Evolutionary conservation across 2,888 invertebrate species (phyloP).

Genomic region (Cotesia congregata): DNA sequence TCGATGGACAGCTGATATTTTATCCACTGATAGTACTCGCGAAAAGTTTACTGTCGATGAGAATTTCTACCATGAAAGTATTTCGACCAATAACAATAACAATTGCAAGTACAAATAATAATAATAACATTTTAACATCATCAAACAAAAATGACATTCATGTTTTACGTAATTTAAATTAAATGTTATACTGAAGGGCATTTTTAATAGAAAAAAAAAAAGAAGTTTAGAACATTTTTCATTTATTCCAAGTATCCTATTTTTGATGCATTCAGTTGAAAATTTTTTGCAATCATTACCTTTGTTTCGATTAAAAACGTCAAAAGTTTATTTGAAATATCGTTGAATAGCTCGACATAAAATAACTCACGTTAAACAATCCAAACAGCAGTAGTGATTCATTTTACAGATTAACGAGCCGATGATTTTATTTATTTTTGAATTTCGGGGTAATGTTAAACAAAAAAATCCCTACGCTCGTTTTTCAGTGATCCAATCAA

Average conservation of each 20-base stretch:
- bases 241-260: too few relatives aligned
- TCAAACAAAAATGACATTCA: neutral
- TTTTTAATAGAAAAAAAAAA: too few relatives aligned
- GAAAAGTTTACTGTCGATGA: constrained; percentile 48
- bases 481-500: too few relatives aligned
- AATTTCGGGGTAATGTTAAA: neutral
- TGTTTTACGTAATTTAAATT: neutral
- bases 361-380: neutral
- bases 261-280: too few relatives aligned
- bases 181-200: too few relatives aligned
- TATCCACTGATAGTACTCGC: constrained; percentile 58
- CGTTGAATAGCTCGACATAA: constrained; percentile 11
- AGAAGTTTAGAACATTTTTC: too few relatives aligned
- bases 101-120: neutral
- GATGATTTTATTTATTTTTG: neutral
- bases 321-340: neutral
- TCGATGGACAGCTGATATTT: constrained; percentile 65
- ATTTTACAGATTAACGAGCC: constrained; percentile 11
- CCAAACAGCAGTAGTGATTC: constrained; percentile 33
- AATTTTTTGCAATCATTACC: neutral
- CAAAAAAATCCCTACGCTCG: neutral
- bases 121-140: neutral
- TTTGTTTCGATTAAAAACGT: neutral
- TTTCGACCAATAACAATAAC: neutral
- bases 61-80: constrained; percentile 28